Evolutionary conservation across 1,140 invertebrate species (phyloP), one percentile per base, ranked within the genome.

Genomic region (Drosophila ogumai): DNA sequence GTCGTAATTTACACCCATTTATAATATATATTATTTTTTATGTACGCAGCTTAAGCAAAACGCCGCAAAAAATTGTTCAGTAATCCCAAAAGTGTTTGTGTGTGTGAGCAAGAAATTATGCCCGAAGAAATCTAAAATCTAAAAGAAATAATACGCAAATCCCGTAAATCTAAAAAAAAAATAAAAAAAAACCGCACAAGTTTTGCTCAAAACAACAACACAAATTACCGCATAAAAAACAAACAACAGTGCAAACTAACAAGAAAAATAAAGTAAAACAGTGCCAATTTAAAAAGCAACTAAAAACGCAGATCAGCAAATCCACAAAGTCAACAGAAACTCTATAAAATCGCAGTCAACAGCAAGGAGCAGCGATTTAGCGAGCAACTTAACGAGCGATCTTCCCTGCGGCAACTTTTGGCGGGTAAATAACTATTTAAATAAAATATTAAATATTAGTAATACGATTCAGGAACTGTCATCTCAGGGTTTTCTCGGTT

Each of bases 41-140:
- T 82, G 65, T 80, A 68, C 87, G 54, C 69, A 88, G 76, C 84
- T 88, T 82, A 74, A 86, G 82, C 84, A 80, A 82, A 75, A 81
- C 75, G 75, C 84, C 79, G 76, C 75, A 40, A 67, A 68, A 54
- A 59, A 63, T 65, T 47, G 40, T 65, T 61, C 54, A 64, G 67
- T 46, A 68, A 50, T 44, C 34, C 34, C 44, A 34, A 44, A 15
- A 36, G 55, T 55, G 19, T 32, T 40, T 41, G 63, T 54, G 25
- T 65, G 63, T 71, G 75, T 71, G 84, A 82, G 79, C 79, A 82
- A 69, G 28, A 82, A 82, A 75, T 82, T 80, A 79, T 79, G 75
- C 69, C 50, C 46, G 34, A 40, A 40, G 46, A 65, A 79, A 73
- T 57, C 54, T 74, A 31, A 73, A 71, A 40, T 47, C 58, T 44